phyloP scores from a whole-genome alignment of 2,113 vertebrate genomes.

The Pagrus major region DNA sequence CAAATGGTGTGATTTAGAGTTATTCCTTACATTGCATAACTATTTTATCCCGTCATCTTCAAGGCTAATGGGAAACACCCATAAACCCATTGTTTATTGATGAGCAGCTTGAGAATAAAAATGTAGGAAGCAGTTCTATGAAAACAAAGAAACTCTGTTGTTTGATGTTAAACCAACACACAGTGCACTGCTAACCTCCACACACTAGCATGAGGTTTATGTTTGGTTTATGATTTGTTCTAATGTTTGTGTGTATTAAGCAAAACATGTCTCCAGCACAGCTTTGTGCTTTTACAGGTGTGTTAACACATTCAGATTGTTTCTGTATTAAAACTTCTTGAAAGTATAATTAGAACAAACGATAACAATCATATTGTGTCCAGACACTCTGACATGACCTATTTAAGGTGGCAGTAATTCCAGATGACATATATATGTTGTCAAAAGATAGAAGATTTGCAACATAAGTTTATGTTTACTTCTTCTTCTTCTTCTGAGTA shows the following conservation, averaged over 20 bases:
- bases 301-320: background rate
- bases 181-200: background rate
- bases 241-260: background rate
- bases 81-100: slow-evolving; percentile 1
- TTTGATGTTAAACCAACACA: background rate
- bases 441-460: no score
- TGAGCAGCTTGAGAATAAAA: background rate
- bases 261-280: background rate
- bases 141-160: slow-evolving; percentile 1
- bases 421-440: background rate
- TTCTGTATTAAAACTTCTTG: background rate
- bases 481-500: background rate
- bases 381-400: background rate
- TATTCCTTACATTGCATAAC: background rate
- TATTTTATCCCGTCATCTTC: background rate
- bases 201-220: background rate
- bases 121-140: slow-evolving; percentile 8
- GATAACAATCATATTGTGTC: background rate
- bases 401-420: background rate
- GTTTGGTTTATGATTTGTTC: background rate
- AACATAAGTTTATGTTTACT: background rate
- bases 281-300: background rate
- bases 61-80: slow-evolving; percentile 3
- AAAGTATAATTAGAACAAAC: background rate
- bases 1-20: background rate